Percentiles rank a stretch among this genome's conserved stretches.
phyloP scores from a whole-genome alignment of 2,797 vertebrate genomes.

The Sternarchorhynchus goeldii region DNA sequence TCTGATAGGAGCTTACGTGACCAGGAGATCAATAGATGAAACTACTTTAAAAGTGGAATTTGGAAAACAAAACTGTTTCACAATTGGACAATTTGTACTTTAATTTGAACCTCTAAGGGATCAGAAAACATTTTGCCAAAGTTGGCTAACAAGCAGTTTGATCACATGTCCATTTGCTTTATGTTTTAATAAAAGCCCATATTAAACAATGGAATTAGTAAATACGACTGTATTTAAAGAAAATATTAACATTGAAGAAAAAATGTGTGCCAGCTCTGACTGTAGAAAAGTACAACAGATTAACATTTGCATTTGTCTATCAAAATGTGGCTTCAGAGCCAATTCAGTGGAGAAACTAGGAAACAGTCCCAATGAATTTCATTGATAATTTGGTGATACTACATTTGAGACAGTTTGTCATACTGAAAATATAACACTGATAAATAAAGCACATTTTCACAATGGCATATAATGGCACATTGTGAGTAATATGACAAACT shows the following conservation, averaged over 20 bases:
- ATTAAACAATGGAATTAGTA: not conserved
- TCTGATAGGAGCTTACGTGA: no score
- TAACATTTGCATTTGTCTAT: not conserved
- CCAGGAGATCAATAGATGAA: not conserved
- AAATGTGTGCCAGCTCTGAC: not conserved
- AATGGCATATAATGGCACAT: not conserved
- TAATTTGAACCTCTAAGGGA: not conserved
- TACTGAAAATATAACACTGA: not conserved
- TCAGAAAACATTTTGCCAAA: not conserved
- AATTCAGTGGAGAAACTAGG: not conserved
- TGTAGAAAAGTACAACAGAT: not conserved
- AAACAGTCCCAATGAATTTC: constrained; percentile 26
- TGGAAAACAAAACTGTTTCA: not conserved
- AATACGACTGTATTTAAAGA: not conserved
- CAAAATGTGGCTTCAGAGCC: constrained; percentile 3
- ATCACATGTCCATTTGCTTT: not conserved
- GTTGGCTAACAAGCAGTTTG: not conserved
- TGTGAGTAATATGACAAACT: not conserved
- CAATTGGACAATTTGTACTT: not conserved
- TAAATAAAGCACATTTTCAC: constrained; percentile 5
- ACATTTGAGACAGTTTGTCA: not conserved
- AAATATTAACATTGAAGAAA: not conserved
- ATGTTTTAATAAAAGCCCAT: not conserved
- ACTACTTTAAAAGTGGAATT: not conserved
- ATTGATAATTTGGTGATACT: constrained; percentile 18